phyloP scores from a whole-genome alignment of 2,113 vertebrate species.

The Austrofundulus limnaeus region DNA sequence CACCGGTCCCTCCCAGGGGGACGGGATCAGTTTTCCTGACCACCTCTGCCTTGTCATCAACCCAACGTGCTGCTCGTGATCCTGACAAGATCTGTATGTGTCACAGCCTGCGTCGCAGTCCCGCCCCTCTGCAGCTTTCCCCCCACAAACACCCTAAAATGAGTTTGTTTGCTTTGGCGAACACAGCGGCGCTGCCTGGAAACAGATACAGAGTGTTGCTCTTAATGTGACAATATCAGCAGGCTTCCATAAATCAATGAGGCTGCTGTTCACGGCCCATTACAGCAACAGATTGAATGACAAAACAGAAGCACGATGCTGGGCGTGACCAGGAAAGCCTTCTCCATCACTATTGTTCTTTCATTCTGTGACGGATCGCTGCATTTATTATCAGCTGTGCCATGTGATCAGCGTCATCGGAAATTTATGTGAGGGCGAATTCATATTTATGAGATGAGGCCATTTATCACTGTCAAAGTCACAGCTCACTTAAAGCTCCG shows the following conservation, averaged over 20 bases:
- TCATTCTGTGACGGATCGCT: background rate
- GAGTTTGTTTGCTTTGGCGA: conserved; percentile 55
- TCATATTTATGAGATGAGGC: conserved; percentile 84
- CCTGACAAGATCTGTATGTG: conserved; percentile 65
- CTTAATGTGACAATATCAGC: conserved; percentile 63
- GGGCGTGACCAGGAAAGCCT: conserved; percentile 43
- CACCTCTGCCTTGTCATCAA: conserved; percentile 68
- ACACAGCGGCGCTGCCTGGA: conserved; percentile 26
- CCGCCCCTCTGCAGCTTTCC: conserved; percentile 8
- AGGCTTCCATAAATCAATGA: conserved; percentile 54
- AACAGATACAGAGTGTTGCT: conserved; percentile 50
- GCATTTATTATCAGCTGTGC: conserved; percentile 41
- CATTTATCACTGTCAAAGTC: conserved; percentile 91
- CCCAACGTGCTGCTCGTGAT: conserved; percentile 44
- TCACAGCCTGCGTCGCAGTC: conserved; percentile 28
- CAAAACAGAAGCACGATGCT: conserved; percentile 26
- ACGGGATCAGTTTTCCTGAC: conserved; percentile 56
- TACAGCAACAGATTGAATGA: conserved; percentile 37
- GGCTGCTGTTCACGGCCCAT: conserved; percentile 55
- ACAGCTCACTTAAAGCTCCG: conserved; percentile 81
- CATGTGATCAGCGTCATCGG: conserved; percentile 77
- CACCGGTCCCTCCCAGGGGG: conserved; percentile 47
- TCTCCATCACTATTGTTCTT: too few relatives aligned
- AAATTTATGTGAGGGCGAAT: conserved; percentile 81
- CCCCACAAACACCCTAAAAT: background rate